Percentiles rank a stretch among this genome's conserved stretches.
phyloP scores from a whole-genome alignment of 2,113 vertebrate genomes.

The Nanorana parkeri region DNA sequence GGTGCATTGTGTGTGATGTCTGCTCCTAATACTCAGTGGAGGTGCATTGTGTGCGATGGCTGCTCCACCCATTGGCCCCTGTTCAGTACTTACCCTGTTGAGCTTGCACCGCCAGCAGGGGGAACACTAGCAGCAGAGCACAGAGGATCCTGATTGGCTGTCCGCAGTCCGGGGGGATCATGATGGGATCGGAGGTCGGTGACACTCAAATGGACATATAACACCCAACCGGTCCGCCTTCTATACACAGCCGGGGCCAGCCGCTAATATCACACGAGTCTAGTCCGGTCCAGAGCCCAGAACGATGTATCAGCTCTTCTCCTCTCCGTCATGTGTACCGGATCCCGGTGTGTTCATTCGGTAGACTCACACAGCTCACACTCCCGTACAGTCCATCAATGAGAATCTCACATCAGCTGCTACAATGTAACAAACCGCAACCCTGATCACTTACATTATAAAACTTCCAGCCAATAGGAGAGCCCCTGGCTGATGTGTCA shows the following conservation, averaged over 20 bases:
- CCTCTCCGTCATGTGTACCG: neutral
- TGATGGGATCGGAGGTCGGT: neutral
- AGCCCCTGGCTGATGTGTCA: neutral
- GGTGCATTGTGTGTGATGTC: too few species aligned
- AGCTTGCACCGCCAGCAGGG: constrained; percentile 10
- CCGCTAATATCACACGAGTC: too few species aligned
- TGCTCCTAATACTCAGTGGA: too few species aligned
- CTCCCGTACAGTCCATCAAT: neutral
- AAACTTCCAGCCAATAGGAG: neutral
- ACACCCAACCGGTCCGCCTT: too few species aligned
- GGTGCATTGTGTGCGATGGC: too few species aligned
- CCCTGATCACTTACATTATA: neutral
- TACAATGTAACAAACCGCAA: neutral
- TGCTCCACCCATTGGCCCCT: too few species aligned
- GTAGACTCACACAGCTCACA: neutral
- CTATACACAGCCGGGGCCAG: too few species aligned
- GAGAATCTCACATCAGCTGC: neutral
- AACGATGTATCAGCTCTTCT: neutral
- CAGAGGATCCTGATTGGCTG: neutral
- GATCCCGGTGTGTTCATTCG: neutral
- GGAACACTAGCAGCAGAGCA: neutral
- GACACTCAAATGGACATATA: too few species aligned
- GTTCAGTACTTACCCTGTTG: constrained; percentile 9
- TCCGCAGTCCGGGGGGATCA: neutral
- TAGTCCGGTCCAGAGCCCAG: too few species aligned